Percentiles rank a stretch among this genome's conserved stretches.
Evolutionary conservation across 2,797 vertebrate genomes (phyloP).

Genomic region (Cynopterus sphinx): DNA sequence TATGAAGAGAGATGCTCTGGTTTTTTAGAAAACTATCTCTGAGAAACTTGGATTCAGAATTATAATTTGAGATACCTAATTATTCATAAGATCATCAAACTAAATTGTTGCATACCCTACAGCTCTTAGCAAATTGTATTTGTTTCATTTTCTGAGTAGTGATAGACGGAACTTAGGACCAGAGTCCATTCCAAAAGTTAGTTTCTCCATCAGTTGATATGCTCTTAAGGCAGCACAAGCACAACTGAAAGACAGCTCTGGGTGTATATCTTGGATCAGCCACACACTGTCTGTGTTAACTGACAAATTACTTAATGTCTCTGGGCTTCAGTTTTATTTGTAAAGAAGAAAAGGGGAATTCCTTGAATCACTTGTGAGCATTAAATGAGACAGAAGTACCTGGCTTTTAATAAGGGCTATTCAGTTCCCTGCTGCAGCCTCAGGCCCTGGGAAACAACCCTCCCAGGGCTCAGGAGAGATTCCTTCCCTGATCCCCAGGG

Average conservation of each 20-base stretch:
- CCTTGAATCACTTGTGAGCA: background rate
- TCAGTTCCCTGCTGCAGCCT: background rate
- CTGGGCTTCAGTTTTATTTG: background rate
- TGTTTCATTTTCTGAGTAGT: background rate
- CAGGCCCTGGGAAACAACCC: background rate
- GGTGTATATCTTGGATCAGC: background rate
- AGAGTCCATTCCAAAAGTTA: background rate
- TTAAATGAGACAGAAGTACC: background rate
- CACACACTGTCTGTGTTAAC: background rate
- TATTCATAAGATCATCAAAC: background rate
- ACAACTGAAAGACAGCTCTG: background rate
- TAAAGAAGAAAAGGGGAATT: constrained; percentile 14
- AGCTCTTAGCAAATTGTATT: background rate
- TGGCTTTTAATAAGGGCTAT: background rate
- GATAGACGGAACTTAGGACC: background rate
- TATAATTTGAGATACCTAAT: background rate
- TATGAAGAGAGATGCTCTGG: background rate
- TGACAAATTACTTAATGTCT: background rate
- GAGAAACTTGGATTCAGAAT: background rate
- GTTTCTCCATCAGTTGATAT: background rate
- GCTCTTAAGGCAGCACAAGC: background rate
- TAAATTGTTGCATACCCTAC: background rate
- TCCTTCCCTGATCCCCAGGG: background rate
- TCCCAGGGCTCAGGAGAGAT: background rate
- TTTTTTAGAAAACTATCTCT: background rate